These are phyloP conservation scores for Anniella stebbinsi DNA, from an alignment of 2,797 vertebrate genomes.

Conservation along the genomic window DNA sequence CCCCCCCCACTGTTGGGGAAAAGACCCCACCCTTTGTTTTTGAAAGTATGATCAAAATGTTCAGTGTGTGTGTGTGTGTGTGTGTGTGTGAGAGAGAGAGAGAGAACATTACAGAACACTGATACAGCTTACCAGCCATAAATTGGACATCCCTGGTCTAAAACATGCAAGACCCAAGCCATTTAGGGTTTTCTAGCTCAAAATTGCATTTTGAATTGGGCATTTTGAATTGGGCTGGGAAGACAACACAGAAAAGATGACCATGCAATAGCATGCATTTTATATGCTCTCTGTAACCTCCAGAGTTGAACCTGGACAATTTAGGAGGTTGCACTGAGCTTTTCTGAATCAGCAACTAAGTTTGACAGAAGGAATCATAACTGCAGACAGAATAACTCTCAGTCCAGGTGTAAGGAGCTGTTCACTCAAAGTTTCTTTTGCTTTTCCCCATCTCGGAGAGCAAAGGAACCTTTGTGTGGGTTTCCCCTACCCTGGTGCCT, in stretches of 20 bases:
- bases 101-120: not conserved
- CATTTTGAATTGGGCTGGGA: not conserved
- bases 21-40: not conserved
- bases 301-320: not conserved
- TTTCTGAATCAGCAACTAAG: not conserved
- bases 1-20: no score
- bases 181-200: not conserved
- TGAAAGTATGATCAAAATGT: not conserved
- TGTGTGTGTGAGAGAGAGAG: not conserved
- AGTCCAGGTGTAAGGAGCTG: constrained; percentile 31
- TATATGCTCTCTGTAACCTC: not conserved
- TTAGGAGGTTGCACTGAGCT: not conserved
- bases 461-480: constrained; percentile 28
- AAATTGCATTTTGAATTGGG: not conserved
- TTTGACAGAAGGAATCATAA: not conserved
- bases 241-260: not conserved
- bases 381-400: not conserved
- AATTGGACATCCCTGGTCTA: not conserved
- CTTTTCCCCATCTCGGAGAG: not conserved
- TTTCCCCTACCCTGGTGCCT: constrained; percentile 21
- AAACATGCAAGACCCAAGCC: not conserved
- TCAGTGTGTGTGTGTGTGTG: not conserved
- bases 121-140: not conserved
- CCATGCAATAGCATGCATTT: not conserved
- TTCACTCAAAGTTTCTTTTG: constrained; percentile 26